Evolutionary conservation across 1,140 invertebrate genomes (phyloP).

Genomic region (Drosophila dunni): DNA sequence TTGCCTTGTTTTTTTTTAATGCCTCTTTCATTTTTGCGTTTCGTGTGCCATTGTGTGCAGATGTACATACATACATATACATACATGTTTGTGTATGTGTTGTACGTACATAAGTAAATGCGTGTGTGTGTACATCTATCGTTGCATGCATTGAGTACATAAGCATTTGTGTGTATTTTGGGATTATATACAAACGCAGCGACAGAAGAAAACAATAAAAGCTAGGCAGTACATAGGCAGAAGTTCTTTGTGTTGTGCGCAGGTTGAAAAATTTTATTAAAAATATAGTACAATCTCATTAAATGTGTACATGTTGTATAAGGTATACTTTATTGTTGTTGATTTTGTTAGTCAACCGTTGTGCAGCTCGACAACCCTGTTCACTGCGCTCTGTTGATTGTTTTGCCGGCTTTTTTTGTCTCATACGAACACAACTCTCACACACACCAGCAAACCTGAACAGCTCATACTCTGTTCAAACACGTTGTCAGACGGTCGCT

Average conservation of each 20-base stretch:
- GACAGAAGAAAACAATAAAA: slow-evolving; percentile 14
- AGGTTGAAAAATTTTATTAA: no score
- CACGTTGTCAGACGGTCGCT: slow-evolving; percentile 12
- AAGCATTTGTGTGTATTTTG: slow-evolving; percentile 28
- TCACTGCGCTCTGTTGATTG: slow-evolving; percentile 53
- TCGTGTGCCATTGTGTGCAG: slow-evolving; percentile 49
- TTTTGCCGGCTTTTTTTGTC: slow-evolving; percentile 70
- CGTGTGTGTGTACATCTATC: slow-evolving; percentile 1
- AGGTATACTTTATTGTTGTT: background rate
- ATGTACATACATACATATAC: background rate
- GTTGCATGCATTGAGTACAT: slow-evolving; percentile 1
- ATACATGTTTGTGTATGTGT: slow-evolving; percentile 4
- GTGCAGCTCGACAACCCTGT: slow-evolving; percentile 33
- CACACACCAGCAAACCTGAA: background rate
- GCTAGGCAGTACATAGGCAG: background rate
- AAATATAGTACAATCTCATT: background rate
- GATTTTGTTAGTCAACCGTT: background rate
- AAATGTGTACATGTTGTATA: background rate
- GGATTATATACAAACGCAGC: slow-evolving; percentile 36
- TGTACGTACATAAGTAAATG: background rate
- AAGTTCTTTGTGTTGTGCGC: no score
- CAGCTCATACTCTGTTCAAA: background rate
- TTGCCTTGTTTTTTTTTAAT: slow-evolving; percentile 42
- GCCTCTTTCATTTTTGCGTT: slow-evolving; percentile 57
- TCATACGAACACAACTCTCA: slow-evolving; percentile 18